phyloP scores from a whole-genome alignment of 2,113 vertebrate genomes.

The Agapornis roseicollis region DNA sequence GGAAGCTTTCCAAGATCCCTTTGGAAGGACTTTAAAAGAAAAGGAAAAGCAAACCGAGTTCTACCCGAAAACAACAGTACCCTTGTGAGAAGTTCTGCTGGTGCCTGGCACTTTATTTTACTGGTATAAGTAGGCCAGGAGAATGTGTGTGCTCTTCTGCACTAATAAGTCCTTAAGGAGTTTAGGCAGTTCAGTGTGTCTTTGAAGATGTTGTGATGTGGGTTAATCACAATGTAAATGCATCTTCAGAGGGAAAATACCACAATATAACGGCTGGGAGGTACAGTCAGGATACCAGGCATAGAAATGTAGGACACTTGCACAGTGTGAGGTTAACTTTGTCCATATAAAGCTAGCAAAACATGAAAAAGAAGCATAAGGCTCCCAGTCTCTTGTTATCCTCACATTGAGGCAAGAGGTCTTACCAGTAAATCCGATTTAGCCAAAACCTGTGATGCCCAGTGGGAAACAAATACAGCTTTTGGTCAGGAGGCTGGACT shows the following conservation, averaged over 20 bases:
- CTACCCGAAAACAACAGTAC: neutral
- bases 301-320: neutral
- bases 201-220: neutral
- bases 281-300: neutral
- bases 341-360: neutral
- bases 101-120: neutral
- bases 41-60: neutral
- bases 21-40: slow-evolving; percentile 11
- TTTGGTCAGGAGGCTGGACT: neutral
- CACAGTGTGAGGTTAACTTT: neutral
- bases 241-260: neutral
- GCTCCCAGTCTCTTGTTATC: neutral
- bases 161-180: neutral
- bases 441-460: neutral
- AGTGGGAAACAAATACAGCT: neutral
- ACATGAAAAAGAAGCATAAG: neutral
- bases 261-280: neutral
- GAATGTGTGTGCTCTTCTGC: neutral
- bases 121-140: neutral
- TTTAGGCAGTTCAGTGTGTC: neutral
- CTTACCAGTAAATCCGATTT: neutral
- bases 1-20: neutral
- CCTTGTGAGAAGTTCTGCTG: neutral
- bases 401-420: neutral
- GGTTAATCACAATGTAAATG: neutral